Evolutionary conservation across 1,140 invertebrate genomes (phyloP).

Genomic region (Apolygus lucorum): DNA sequence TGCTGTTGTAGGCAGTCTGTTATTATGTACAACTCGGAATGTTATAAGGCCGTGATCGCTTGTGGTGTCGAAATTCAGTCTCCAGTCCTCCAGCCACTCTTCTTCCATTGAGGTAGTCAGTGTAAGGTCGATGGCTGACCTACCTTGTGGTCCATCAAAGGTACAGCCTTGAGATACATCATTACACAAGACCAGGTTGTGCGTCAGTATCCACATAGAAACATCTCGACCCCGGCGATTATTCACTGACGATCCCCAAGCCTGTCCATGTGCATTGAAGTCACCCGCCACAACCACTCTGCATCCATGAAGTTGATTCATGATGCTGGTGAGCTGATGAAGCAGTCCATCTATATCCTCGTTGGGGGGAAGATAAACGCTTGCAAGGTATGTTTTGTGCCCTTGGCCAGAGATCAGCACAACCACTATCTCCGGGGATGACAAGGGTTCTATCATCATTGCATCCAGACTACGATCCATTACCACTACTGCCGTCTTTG

Average conservation of each 20-base stretch:
- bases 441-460: neutral
- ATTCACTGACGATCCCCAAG: neutral
- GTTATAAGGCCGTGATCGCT: neutral
- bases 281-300: neutral
- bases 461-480: neutral
- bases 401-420: neutral
- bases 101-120: neutral
- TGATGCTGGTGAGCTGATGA: neutral
- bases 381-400: neutral
- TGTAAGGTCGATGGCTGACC: neutral
- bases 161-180: neutral
- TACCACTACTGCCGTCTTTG: neutral
- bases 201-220: neutral
- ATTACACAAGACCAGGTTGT: neutral
- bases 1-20: neutral
- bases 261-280: neutral
- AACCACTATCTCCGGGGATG: neutral
- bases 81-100: neutral
- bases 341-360: neutral
- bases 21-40: neutral
- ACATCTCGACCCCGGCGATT: neutral
- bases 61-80: neutral
- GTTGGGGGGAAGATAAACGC: neutral
- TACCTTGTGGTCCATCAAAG: neutral
- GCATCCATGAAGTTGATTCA: neutral